Conservation (phyloP, 2,888 invertebrate species). For the Amphimallon solstitiale region DNA sequence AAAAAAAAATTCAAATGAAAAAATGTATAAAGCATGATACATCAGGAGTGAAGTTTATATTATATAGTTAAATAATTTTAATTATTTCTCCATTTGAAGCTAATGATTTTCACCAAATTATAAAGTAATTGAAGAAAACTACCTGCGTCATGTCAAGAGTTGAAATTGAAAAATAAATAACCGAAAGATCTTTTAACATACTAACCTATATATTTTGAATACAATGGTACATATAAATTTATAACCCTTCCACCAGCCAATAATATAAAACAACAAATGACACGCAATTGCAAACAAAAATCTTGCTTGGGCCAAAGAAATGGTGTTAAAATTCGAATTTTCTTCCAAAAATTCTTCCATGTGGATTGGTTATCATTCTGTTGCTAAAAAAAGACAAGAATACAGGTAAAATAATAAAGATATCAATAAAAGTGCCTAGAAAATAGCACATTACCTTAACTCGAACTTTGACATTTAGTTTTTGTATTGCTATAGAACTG, state of each 20-base stretch:
- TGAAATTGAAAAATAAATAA: too few relatives aligned
- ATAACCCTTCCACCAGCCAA: slow-evolving; percentile 83
- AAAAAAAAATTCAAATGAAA: too few relatives aligned
- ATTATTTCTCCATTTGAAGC: too few relatives aligned
- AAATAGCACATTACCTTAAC: slow-evolving; percentile 20
- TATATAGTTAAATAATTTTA: too few relatives aligned
- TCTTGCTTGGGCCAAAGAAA: slow-evolving; percentile 95
- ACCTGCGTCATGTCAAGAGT: too few relatives aligned
- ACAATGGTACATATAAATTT: slow-evolving; percentile 93
- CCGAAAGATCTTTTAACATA: too few relatives aligned
- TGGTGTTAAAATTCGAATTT: slow-evolving; percentile 82
- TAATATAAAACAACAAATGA: slow-evolving; percentile 81
- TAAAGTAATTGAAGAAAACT: too few relatives aligned
- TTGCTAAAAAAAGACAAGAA: slow-evolving; percentile 53
- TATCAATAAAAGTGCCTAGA: too few relatives aligned
- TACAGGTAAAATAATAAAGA: slow-evolving; percentile 16
- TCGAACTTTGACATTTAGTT: slow-evolving; percentile 34
- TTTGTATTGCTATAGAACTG: slow-evolving; percentile 26
- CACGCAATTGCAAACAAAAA: slow-evolving; percentile 78
- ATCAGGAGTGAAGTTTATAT: too few relatives aligned
- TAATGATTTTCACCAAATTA: too few relatives aligned
- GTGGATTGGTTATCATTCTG: slow-evolving; percentile 75
- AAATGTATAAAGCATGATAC: too few relatives aligned
- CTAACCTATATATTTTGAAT: slow-evolving; percentile 90
- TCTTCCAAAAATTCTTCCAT: slow-evolving; percentile 81